Base-by-base conservation (phyloP, 1,140 invertebrate genomes). In the Marisa cornuarietis region DNA sequence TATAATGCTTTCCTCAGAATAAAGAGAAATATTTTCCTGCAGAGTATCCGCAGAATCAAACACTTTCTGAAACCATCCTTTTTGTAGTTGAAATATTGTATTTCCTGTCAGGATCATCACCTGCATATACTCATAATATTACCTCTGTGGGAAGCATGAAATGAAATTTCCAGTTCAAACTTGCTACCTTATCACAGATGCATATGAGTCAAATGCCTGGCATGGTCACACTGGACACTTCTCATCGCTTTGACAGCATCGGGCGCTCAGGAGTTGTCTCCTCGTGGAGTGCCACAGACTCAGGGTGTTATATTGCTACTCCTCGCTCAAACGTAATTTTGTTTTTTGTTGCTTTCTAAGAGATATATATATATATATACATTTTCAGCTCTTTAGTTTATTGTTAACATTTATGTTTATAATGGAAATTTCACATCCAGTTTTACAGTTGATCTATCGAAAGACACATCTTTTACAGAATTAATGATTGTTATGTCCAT, bases 161-260 rank as follows among this genome's bases (percentile, higher is more conserved):
- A 42, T 42, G 31, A 42, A 42, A 42, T 42, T 42, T 2, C 54
- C 42, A 4, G 22, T 78, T 69, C 16, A 22, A 22, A 51, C 20
- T 65, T 22, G 49, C 31, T 22, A 68, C 66, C 24, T 78, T 42
- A 20, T 77, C 54, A 22, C 79, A 83, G 82, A 51, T 83, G 68
- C 79, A 81, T 52, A 83, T 83, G 82, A 79, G 26, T 24, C 82
- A 83, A 69, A 79, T 83, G 79, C 79, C 82, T 22, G 79, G 79
- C 7, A 79, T 79, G 79, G 80, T 82, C 16, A 31, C 76, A 24
- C 42, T 76, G 58, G 81, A 82, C 42, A 42, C 69, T 13, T 80
- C 72, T 49, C 76, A 66, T 68, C 61, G 81, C 20, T 78, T 80
- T 78, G 81, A 82, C 76, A 80, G 71, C 9, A 78, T 82, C 52